These are phyloP conservation scores for Hymenopus coronatus DNA, from an alignment of 2,888 invertebrate species.

Conservation along the genomic window DNA sequence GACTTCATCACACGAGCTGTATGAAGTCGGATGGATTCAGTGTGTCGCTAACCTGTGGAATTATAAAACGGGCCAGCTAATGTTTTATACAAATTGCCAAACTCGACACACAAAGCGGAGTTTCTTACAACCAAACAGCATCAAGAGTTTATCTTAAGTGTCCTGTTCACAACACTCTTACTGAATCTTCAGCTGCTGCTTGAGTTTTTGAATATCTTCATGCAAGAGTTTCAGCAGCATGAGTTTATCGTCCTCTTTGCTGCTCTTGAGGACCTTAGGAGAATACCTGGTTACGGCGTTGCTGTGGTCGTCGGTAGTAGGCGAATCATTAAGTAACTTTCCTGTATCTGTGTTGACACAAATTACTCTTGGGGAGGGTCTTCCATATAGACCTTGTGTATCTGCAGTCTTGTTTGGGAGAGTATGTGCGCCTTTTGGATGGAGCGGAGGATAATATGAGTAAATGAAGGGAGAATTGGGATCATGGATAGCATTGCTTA, in stretches of 20 bases:
- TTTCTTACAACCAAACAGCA: too few relatives aligned
- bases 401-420: neutral
- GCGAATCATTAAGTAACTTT: neutral
- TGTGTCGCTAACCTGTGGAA: too few relatives aligned
- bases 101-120: too few relatives aligned
- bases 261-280: neutral
- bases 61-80: too few relatives aligned
- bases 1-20: too few relatives aligned
- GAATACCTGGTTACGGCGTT: neutral
- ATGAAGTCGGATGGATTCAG: too few relatives aligned
- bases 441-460: neutral
- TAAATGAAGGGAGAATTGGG: neutral
- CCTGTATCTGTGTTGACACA: neutral
- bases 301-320: neutral
- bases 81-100: too few relatives aligned
- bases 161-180: neutral
- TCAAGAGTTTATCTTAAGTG: too few relatives aligned
- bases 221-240: neutral
- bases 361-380: neutral
- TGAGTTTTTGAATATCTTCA: neutral
- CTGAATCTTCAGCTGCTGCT: neutral
- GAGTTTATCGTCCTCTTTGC: neutral
- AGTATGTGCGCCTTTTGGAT: neutral
- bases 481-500: neutral
- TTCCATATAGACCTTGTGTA: neutral